phyloP scores from a whole-genome alignment of 2,797 vertebrate genomes.

The Emys orbicularis region DNA sequence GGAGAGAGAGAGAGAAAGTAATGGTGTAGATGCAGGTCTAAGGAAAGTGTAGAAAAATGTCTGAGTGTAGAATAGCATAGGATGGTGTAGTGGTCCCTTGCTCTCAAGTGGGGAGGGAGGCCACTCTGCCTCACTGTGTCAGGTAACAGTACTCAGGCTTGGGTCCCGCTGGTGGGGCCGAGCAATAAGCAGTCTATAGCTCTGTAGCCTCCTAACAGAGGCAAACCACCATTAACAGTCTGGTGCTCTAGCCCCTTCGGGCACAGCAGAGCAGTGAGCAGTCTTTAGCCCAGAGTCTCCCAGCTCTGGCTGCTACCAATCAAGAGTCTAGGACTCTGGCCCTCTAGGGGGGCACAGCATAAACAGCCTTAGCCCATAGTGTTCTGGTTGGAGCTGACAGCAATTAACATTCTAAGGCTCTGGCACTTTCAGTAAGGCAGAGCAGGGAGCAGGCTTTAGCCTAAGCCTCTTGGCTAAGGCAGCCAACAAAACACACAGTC shows the following conservation, averaged over 20 bases:
- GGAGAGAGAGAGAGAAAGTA: background rate
- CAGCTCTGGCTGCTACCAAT: too few species aligned
- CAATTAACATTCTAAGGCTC: background rate
- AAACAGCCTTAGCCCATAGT: background rate
- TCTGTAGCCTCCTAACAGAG: background rate
- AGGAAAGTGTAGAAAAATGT: background rate
- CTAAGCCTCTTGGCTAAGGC: too few species aligned
- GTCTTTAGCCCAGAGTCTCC: too few species aligned
- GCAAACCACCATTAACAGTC: background rate
- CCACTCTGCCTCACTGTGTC: too few species aligned
- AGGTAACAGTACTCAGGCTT: background rate
- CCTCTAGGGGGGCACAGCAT: too few species aligned
- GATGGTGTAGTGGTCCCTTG: background rate
- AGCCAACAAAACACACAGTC: too few species aligned
- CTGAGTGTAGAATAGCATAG: too few species aligned
- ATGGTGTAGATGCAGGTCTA: background rate
- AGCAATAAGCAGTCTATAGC: background rate
- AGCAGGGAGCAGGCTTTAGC: too few species aligned
- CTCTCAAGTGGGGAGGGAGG: background rate
- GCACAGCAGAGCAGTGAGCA: too few species aligned
- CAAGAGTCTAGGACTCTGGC: too few species aligned
- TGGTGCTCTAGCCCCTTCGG: too few species aligned
- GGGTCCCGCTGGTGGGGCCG: fast-evolving
- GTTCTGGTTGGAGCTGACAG: background rate
- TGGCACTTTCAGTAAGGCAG: too few species aligned